These are phyloP conservation scores for Penaeus monodon DNA, from an alignment of 2,888 invertebrate genomes.

Conservation along the genomic window DNA sequence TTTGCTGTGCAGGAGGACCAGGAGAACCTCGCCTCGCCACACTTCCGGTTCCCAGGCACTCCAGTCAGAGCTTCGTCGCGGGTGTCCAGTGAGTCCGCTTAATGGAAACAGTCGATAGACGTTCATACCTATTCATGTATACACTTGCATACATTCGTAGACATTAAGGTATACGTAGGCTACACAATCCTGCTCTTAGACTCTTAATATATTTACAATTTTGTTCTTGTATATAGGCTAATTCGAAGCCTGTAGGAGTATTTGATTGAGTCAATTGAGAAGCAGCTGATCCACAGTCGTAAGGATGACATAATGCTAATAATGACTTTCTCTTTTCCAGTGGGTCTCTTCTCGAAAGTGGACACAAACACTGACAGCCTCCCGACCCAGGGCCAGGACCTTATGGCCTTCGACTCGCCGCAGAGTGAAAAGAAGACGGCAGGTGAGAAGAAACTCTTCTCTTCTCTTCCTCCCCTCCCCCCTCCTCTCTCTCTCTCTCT, in stretches of 20 bases:
- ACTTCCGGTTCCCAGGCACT: constrained; percentile 2
- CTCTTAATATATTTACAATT: neutral
- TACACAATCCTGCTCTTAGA: neutral
- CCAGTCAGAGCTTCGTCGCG: constrained; percentile 7
- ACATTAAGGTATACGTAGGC: too few species aligned
- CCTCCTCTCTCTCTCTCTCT: too few species aligned
- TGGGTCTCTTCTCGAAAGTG: constrained; percentile 32
- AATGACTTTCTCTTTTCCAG: constrained; percentile 1
- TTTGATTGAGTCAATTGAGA: too few species aligned
- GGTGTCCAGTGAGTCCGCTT: neutral
- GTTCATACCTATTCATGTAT: too few species aligned
- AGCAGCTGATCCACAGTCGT: too few species aligned
- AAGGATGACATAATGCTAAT: neutral
- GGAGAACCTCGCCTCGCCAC: neutral
- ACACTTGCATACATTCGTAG: too few species aligned
- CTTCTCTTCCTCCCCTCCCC: neutral
- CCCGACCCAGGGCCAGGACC: neutral
- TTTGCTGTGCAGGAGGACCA: neutral
- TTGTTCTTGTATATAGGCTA: neutral
- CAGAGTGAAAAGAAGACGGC: constrained; percentile 29
- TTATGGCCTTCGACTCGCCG: constrained; percentile 9
- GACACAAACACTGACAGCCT: neutral
- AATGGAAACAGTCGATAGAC: neutral
- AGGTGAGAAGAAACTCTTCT: neutral
- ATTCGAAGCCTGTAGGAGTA: too few species aligned